Base-by-base conservation (phyloP, 2,113 vertebrate species). In the Phrynosoma platyrhinos region DNA sequence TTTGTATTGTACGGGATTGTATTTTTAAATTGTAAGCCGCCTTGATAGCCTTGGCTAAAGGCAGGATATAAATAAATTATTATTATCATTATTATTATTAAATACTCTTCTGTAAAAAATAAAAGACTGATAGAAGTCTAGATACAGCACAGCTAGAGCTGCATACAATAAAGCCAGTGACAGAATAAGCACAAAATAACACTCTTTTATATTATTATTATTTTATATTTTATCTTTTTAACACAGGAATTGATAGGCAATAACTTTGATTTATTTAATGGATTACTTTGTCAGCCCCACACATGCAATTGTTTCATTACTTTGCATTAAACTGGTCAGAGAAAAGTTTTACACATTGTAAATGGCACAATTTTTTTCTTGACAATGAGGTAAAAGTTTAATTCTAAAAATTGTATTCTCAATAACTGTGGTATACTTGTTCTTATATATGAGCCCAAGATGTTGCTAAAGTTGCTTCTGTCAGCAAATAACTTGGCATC, bases 261-360 rank as follows among this genome's bases (percentile, higher is more conserved):
- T 92, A 93, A 74, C 62, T 88, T 58, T 88, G 81, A 88, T 88
- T 92, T 88, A 86, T 88, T 87, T 91, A 83, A 87, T 42, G 76
- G 47, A 94, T 92, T 94, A 82, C 83, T 94, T 93, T 92, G 88
- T 86, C 89, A 91, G 64, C 42, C 90, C 90, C 85, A 94, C 87
- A 89, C 87, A 88, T 85, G 83, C 79, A 95, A 91, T 55, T 30
- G 0, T 87, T 90, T 87, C 90, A 92, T 92, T 94, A 89, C 13
- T 77, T 77, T 85, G 40, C 83, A 87, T 96, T 94, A 91, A 94
- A 88, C 71, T 94, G 95, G 90, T 95, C 93, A 94, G 85, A 78
- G 64, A 69, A 92, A 93, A 93, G 55, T 42, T 80, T 90, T 92
- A 90, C 69, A 77, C 79, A 75, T 81, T 85, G 47, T 86, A 94